Evolutionary conservation across 1,140 invertebrate species (phyloP).

Genomic region (Phymorhynchus buccinoides): DNA sequence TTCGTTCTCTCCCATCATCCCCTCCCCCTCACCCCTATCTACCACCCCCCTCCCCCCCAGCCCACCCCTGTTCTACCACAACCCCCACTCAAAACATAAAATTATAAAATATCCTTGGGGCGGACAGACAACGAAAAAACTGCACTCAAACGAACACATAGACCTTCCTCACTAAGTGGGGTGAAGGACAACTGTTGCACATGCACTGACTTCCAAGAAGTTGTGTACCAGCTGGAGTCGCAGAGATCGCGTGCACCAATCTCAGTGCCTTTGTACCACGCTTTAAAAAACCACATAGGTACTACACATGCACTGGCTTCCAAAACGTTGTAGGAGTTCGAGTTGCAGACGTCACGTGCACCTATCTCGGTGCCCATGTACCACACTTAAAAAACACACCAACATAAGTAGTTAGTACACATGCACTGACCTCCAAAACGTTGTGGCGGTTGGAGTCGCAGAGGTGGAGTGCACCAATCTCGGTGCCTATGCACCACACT

Average conservation of each 20-base stretch:
- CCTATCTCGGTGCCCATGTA: constrained; percentile 98
- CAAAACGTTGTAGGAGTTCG: constrained; percentile 88
- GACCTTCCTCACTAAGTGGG: no score
- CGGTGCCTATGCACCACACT: constrained; percentile 99
- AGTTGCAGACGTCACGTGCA: constrained; percentile 90
- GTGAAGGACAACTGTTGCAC: no score
- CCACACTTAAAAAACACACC: constrained; percentile 77
- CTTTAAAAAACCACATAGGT: no score
- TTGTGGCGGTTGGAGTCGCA: constrained; percentile 91
- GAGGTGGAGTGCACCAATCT: constrained; percentile 92
- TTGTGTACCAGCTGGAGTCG: constrained; percentile 89
- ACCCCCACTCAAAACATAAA: no score
- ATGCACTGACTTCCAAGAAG: constrained; percentile 83
- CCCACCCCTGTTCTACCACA: no score
- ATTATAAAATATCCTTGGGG: no score
- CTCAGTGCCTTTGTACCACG: constrained; percentile 99
- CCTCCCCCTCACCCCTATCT: no score
- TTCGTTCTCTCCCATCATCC: no score
- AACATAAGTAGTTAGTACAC: not conserved
- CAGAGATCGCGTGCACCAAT: constrained; percentile 93
- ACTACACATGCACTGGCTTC: constrained; percentile 79
- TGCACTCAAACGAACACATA: no score
- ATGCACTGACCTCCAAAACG: constrained; percentile 84
- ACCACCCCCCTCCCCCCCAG: no score
- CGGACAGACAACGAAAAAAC: no score